Base-by-base conservation (phyloP, 2,888 invertebrate species). In the Caenorhabditis virilis region DNA sequence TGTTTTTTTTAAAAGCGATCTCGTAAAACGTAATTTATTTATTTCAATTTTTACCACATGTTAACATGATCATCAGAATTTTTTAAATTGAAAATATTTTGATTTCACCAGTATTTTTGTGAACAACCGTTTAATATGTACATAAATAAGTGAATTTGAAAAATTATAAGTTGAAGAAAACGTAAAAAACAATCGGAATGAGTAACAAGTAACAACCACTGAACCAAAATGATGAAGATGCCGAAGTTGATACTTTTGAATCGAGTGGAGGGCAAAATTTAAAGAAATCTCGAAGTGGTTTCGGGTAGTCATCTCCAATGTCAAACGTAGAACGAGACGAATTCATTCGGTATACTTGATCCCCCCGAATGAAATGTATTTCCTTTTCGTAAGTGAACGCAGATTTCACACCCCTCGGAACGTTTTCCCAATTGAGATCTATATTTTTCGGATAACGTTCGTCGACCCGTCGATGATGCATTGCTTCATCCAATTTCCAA, bases 331-430 rank as follows among this genome's bases (percentile, higher is more conserved):
- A 30, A 7, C 50, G 35, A 5, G 60, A 60, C 0, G 60, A 61
- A 36, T 66, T 66, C 66, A 66, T 66, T 20, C 60, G 66, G n/a
- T 27, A 66, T 1, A 66, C 50, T 33, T 51, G 45, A 23, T 66
- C 36, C 16, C 38, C 41, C 4, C 55, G 41, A 13, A 57, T 16
- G 26, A 66, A 61, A 33, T 60, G 60, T 16, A 66, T 57, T 23
- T 66, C 66, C 52, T 61, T 57, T 18, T 66, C 27, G 25, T 35
- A 57, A 46, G 47, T 66, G 47, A 66, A 66, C 1, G 66, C 66
- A 0, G 56, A 57, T n/a, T 27, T 18, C 2, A 54, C 60, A 20
- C 57, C 57, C 30, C 50, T 57, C 3, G 66, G 66, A n/a, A 66
- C 66, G 16, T 47, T 25, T 0, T 41, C 60, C 66, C 66, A 66